Base-by-base conservation (phyloP, 2,888 invertebrate genomes). In the Plusia festucae region DNA sequence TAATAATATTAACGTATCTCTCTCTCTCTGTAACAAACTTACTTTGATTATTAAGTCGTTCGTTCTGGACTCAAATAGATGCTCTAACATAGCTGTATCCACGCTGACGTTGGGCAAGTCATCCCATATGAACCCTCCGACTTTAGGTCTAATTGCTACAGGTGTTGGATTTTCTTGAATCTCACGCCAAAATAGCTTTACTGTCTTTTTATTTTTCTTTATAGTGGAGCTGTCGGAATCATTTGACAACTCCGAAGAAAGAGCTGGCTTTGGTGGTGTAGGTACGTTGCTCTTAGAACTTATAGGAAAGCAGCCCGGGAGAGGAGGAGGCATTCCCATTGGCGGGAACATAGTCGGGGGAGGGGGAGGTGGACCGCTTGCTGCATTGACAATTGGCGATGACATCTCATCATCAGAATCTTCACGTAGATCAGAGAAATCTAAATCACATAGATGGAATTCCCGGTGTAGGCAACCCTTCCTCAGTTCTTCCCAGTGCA, bases 181-280 rank as follows among this genome's bases (percentile, higher is more conserved):
- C 92, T 99, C 99, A 87, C 98, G 98, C 99, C 99, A 99, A 91
- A 99, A 99, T 59, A 99, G 95, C 92, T 99, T 99, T 15, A 99
- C 98, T 24, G 99, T 99, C 90, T 99, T 99, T 93, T 99, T 99
- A 87, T 97, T 98, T 88, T 98, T 98, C 88, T 97, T 97, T 49
- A 96, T 96, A 0, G 96, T 89, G 71, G 95, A 90, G 85, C 93
- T 86, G 83, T 95, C 91, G 16, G 91, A 90, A 59, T 95, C 95
- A 59, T 91, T 92, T 15, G 92, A 88, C 32, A 90, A 70, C 65
- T 95, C 90, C 0, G 89, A 88, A 6, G 91, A 88, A 13, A 86
- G 68, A 1, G 87, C 84, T 68, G 87, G 93, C 88, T 82, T 95
- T 30, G 91, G 89, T 6, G 91, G 90, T 8, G 78, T 94, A 76